Conservation (phyloP, 2,888 invertebrate species). For the Hemistola chrysoprasaria region DNA sequence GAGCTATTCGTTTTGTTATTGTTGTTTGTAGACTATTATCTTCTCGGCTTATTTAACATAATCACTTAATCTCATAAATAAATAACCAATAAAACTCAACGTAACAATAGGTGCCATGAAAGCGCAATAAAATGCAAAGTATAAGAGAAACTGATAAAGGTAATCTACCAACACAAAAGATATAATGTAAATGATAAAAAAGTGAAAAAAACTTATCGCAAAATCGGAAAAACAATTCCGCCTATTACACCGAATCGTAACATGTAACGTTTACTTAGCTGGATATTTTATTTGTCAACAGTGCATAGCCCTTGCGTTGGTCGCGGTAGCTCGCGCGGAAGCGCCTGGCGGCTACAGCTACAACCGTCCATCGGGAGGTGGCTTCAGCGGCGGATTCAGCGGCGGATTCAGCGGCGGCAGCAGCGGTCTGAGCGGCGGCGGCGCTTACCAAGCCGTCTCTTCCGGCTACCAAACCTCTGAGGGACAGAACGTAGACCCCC, state of each 20-base stretch:
- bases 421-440: constrained; percentile 83
- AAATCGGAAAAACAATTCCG: background rate
- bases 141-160: constrained; percentile 11
- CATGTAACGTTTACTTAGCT: background rate
- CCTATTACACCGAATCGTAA: constrained; percentile 12
- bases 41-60: background rate
- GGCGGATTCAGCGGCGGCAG: constrained; percentile 77
- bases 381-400: constrained; percentile 63
- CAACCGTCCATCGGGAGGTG: constrained; percentile 84
- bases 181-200: too few species aligned
- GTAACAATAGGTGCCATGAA: constrained; percentile 11
- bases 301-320: constrained; percentile 92
- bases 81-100: constrained; percentile 9
- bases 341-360: constrained; percentile 90
- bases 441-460: constrained; percentile 88
- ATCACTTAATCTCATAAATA: constrained; percentile 12
- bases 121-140: constrained; percentile 9
- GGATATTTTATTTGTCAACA: constrained; percentile 48
- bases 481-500: constrained; percentile 90
- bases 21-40: background rate
- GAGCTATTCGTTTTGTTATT: too few species aligned
- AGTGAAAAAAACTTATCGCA: constrained; percentile 13
- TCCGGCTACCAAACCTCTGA: constrained; percentile 91
- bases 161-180: too few species aligned
- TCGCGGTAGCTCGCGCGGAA: constrained; percentile 88